phyloP scores from a whole-genome alignment of 2,888 invertebrate species.

The Sminthurides aquaticus region DNA sequence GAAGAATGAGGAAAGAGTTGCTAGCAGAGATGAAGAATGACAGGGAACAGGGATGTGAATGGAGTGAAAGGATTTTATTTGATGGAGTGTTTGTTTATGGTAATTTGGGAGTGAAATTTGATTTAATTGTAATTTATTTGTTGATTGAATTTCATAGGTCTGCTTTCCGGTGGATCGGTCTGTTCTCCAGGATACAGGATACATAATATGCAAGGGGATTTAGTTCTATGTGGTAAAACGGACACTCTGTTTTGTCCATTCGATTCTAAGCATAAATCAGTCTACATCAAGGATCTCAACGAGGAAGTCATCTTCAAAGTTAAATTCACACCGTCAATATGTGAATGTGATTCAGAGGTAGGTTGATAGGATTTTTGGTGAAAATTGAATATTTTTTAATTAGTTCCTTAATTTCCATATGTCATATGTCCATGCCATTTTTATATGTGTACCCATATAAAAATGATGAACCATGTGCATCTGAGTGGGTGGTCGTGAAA shows the following conservation, averaged over 20 bases:
- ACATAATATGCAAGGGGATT: constrained; percentile 40
- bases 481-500: no score
- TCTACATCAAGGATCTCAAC: constrained; percentile 40
- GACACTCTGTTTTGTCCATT: constrained; percentile 43
- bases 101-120: no score
- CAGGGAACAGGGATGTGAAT: no score
- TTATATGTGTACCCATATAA: no score
- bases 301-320: constrained; percentile 43
- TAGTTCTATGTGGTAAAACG: constrained; percentile 39
- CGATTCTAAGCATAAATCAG: constrained; percentile 42
- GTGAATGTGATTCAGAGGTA: constrained; percentile 43
- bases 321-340: constrained; percentile 43
- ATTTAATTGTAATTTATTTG: neutral
- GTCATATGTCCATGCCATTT: no score
- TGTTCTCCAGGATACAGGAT: constrained; percentile 42
- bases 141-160: constrained; percentile 17
- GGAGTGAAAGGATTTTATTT: neutral
- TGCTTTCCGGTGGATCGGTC: constrained; percentile 34
- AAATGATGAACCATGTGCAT: no score
- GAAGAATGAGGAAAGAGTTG: no score
- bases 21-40: no score
- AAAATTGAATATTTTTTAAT: no score
- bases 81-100: neutral
- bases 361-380: no score
- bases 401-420: no score